Evolutionary conservation across 1,140 invertebrate genomes (phyloP).

Genomic region (Rhopalosiphum padi): DNA sequence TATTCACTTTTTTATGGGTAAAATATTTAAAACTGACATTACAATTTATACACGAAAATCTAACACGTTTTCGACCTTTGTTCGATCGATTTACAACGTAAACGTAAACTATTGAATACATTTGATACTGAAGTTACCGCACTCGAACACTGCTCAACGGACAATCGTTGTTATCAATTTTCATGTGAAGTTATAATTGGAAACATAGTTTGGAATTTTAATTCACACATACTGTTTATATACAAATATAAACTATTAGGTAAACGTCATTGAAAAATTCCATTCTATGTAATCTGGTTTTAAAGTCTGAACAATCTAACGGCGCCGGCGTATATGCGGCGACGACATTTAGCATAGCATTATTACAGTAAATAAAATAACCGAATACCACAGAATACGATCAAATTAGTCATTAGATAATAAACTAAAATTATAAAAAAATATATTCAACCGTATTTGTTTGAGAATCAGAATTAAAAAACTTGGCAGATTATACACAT

Average conservation of each 20-base stretch:
- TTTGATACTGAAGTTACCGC: neutral
- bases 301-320: constrained; percentile 10
- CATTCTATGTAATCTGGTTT: neutral
- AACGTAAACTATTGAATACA: constrained; percentile 45
- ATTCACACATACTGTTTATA: neutral
- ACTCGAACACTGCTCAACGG: neutral
- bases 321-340: neutral
- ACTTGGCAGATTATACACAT: neutral
- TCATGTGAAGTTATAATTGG: neutral
- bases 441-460: neutral
- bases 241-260: neutral
- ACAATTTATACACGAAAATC: neutral
- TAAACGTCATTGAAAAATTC: neutral
- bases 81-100: constrained; percentile 20
- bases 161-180: neutral
- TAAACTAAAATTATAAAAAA: constrained; percentile 1
- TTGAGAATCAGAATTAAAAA: neutral
- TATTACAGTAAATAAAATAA: neutral
- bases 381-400: neutral
- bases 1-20: neutral
- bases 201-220: constrained; percentile 11
- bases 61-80: neutral
- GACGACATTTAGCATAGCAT: neutral
- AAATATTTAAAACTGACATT: neutral
- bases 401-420: neutral